These are phyloP conservation scores for Clarias macrocephalus DNA, from an alignment of 2,113 vertebrate genomes.

Conservation along the genomic window DNA sequence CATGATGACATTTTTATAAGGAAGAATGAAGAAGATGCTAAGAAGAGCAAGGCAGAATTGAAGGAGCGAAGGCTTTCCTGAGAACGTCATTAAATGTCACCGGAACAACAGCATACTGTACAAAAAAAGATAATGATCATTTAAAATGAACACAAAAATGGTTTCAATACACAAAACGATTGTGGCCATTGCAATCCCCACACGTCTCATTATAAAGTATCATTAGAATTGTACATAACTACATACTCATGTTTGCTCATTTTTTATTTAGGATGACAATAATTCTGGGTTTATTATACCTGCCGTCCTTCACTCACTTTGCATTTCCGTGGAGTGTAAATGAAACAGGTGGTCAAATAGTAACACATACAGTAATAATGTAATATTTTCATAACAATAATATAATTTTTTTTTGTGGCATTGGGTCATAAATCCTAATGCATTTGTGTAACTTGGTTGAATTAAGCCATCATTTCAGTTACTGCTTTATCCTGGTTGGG, in stretches of 20 bases:
- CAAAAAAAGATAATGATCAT: not conserved
- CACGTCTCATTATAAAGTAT: not conserved
- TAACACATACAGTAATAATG: not conserved
- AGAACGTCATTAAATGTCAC: not conserved
- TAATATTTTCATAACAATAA: not conserved
- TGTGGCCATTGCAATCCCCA: not conserved
- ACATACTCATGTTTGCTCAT: not conserved
- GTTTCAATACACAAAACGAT: not conserved
- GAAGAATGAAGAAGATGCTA: not conserved
- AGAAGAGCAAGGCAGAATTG: not conserved
- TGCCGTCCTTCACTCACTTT: not conserved
- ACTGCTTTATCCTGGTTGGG: not conserved
- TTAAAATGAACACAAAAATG: not conserved
- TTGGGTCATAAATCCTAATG: not conserved
- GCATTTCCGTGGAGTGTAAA: not conserved
- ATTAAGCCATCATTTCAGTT: not conserved
- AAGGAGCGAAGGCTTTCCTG: not conserved
- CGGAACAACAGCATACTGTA: not conserved
- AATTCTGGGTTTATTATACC: not conserved
- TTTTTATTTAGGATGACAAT: not conserved
- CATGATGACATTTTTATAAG: not conserved
- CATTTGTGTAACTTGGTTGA: not conserved
- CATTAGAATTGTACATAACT: not conserved
- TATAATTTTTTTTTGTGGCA: not conserved
- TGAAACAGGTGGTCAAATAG: not conserved